phyloP scores from a whole-genome alignment of 2,113 vertebrate genomes.

The Laterallus jamaicensis region DNA sequence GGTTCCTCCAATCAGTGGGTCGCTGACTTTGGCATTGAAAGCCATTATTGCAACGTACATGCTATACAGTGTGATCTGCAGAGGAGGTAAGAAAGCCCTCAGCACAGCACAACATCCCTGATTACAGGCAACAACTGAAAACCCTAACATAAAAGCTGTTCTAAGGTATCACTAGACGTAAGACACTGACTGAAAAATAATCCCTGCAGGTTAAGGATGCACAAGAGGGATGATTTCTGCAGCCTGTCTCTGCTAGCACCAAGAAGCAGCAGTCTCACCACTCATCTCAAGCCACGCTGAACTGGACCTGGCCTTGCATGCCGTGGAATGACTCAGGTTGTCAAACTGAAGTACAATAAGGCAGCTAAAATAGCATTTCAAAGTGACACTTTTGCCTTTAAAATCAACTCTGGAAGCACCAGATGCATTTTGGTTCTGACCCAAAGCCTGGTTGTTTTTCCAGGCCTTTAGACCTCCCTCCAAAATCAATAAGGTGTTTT shows the following conservation, averaged over 20 bases:
- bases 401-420: neutral
- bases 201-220: neutral
- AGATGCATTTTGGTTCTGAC: neutral
- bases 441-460: neutral
- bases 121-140: neutral
- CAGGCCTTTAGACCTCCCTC: neutral
- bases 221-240: neutral
- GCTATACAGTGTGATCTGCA: conserved; percentile 90
- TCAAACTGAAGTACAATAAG: neutral
- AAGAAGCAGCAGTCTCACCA: neutral
- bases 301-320: neutral
- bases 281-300: neutral
- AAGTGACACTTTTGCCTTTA: neutral
- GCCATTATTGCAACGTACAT: conserved; percentile 99
- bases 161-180: neutral
- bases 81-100: neutral
- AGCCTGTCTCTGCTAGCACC: neutral
- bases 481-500: neutral
- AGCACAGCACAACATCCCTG: neutral
- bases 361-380: neutral
- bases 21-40: conserved; percentile 97
- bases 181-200: neutral
- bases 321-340: neutral
- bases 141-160: fast-evolving
- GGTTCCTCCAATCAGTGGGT: conserved; percentile 95